Base-by-base conservation (phyloP, 2,113 vertebrate species). In the Vidua macroura region DNA sequence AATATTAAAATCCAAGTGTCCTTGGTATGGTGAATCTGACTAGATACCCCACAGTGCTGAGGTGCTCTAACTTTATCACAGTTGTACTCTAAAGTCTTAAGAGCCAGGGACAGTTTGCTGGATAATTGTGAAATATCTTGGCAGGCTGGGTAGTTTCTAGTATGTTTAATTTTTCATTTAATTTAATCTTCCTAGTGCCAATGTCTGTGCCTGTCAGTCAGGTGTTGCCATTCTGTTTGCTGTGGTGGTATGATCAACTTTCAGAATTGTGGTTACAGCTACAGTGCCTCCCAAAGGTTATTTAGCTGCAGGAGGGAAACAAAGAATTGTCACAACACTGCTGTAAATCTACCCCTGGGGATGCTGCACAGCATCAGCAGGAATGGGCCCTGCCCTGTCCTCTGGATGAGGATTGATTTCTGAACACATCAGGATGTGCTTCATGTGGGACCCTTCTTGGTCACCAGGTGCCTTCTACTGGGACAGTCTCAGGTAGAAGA, bases 71-170 rank as follows among this genome's bases (percentile, higher is more conserved):
- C 30, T 55, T 86, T 10, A 35, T 77, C 39, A 17, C 2, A 3
- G 31, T 62, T 74, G 7, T 20, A 49, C 9, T 62, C 15, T 22
- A 0, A 88, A 64, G 15, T 21, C 41, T 49, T 27, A 41, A 75
- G 67, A 90, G 33, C 53, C 28, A 43, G 41, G 64, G n/a, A 21
- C 37, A 68, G 33, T 51, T 92, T 68, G 43, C 49, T 82, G 35
- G 73, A 16, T 68, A 75, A 64, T 49, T 68, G 48, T 74, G 51
- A 59, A 86, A 52, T 59, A 91, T 31, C 89, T 88, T 88, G 79
- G 17, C 44, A 91, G 51, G 11, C 25, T 82, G 41, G 24, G 37
- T 73, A 31, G 24, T 66, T 24, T 56, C 55, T 59, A 75, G 60
- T 18, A 63, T 17, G 5, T 67, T 72, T 86, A 13, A 75, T 87